Evolutionary conservation across 2,797 vertebrate genomes (phyloP), one percentile per base, ranked within the genome.

Genomic region (Gambusia yucatana): DNA sequence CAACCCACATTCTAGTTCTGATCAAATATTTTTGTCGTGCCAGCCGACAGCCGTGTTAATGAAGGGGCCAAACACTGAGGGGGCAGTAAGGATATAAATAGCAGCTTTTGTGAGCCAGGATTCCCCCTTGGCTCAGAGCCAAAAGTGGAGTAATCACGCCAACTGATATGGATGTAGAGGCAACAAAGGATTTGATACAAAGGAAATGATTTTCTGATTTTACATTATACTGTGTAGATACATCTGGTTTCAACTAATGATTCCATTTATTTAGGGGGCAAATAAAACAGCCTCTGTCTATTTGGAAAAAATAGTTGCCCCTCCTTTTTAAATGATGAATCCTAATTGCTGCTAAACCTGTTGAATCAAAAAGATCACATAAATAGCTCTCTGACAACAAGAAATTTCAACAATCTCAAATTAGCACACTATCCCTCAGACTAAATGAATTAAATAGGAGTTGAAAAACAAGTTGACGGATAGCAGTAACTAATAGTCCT

Each of bases 61-160:
- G 86, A 92, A 89, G 85, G 78, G 84, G 86, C 86, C 88, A 70
- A 79, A 81, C 86, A 77, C 74, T 10, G 73, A 70, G 79, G 90
- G 88, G 85, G 86, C 86, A 80, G 86, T 81, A 55, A 78, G 82
- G 91, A 83, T 94, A 94, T 92, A 93, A 94, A 95, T 94, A 94
- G 93, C 80, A 80, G 81, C 86, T 88, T 94, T 94, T 91, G 86
- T 90, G 84, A 87, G 88, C 80, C 82, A 91, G 90, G 89, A 92
- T 94, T 93, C 92, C 93, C 93, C 86, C 88, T 93, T 77, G 90
- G 82, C 76, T 86, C 85, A 70, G 77, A 88, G 88, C 79, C 89
- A 80, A 85, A 86, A 83, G 77, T 78, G 11, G 3, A 84, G 89
- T 84, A 74, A 90, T 91, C 86, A 80, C 75, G 41, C 80, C 85